phyloP scores from a whole-genome alignment of 1,140 invertebrate genomes.

The Armadillidium nasatum region DNA sequence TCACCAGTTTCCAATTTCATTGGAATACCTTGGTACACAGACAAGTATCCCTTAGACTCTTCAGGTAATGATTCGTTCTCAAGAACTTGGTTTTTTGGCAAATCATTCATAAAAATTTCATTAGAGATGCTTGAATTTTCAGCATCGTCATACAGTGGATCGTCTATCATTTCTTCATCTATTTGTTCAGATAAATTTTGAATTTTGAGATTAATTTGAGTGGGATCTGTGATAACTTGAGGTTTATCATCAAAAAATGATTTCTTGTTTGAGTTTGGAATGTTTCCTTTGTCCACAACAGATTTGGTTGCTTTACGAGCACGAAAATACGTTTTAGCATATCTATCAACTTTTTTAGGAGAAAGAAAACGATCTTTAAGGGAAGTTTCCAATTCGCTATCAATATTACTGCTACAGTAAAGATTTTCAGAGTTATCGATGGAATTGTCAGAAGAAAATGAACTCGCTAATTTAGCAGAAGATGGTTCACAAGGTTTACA shows the following conservation, averaged over 20 bases:
- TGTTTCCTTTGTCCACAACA: neutral
- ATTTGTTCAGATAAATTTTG: neutral
- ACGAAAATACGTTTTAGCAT: neutral
- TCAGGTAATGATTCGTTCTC: neutral
- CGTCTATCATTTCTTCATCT: neutral
- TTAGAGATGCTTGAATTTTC: neutral
- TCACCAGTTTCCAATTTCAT: neutral
- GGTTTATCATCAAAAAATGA: neutral
- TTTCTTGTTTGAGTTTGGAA: neutral
- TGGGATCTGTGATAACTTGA: neutral
- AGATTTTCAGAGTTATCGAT: neutral
- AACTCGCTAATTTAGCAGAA: neutral
- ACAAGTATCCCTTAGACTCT: neutral
- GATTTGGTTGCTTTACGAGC: neutral
- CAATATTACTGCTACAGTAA: neutral
- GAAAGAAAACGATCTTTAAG: too few species aligned
- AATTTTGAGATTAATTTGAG: neutral
- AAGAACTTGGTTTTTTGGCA: neutral
- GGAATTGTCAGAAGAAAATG: neutral
- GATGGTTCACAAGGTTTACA: neutral
- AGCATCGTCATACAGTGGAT: neutral
- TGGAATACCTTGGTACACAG: neutral
- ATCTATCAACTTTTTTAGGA: neutral
- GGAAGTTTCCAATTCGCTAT: neutral
- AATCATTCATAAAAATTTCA: neutral